These are phyloP conservation scores for Scrobipalpa atriplicella DNA, from an alignment of 2,888 invertebrate species.

Conservation along the genomic window DNA sequence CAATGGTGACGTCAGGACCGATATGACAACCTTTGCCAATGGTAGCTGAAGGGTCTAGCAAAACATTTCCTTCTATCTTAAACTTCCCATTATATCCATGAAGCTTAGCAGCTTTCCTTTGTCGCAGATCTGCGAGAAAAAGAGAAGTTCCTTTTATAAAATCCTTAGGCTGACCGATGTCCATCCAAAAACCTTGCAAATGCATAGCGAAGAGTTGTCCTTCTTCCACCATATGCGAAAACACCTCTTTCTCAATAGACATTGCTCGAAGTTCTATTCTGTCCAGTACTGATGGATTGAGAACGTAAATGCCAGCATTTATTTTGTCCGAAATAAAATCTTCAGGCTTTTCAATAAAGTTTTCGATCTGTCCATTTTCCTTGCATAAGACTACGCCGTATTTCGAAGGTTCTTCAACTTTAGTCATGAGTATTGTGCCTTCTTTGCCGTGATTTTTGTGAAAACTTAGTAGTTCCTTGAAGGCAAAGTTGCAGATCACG, in stretches of 20 bases:
- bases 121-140: conserved; percentile 91
- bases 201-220: conserved; percentile 96
- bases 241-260: conserved; percentile 99
- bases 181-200: conserved; percentile 99
- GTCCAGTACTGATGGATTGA: conserved; percentile 94
- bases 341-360: conserved; percentile 99
- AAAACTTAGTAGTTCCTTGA: conserved; percentile 96
- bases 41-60: conserved; percentile 95
- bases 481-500: conserved; percentile 99
- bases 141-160: conserved; percentile 96
- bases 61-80: conserved; percentile 90
- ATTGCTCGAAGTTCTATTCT: conserved; percentile 96
- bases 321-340: conserved; percentile 99
- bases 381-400: conserved; percentile 99
- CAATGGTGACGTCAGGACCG: conserved; percentile 99
- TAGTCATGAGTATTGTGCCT: conserved; percentile 86
- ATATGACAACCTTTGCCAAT: conserved; percentile 97
- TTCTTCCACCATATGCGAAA: conserved; percentile 95
- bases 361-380: conserved; percentile 92
- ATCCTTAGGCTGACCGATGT: conserved; percentile 99
- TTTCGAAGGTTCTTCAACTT: conserved; percentile 99
- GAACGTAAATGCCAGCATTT: conserved; percentile 99
- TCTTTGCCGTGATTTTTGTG: conserved; percentile 94
- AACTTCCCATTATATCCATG: conserved; percentile 86
- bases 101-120: conserved; percentile 88